Base-by-base conservation (phyloP, 2,797 vertebrate species). In the Columba guinea region DNA sequence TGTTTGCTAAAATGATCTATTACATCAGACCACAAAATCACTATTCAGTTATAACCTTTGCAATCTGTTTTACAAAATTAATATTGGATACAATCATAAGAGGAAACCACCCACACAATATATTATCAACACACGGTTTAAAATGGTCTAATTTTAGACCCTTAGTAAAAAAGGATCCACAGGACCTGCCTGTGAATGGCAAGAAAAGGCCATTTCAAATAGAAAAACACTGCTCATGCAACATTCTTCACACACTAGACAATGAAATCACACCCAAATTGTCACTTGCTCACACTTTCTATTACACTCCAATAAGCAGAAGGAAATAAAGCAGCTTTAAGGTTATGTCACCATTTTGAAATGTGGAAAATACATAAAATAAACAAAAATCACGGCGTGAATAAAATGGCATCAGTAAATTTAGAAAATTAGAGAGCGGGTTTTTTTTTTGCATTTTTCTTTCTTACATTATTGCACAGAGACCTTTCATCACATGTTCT, bases 401-500 rank as follows among this genome's bases (percentile, higher is more conserved):
- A 96, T 96, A 97, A 91, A 97, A 97, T 65, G 87, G 96, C 91
- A 94, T 96, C 87, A 91, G 90, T 96, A 97, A 97, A 93, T 93
- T 90, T 87, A 96, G 92, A 90, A 96, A 95, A 96, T 91, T 89
- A 95, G 89, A 97, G 93, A 97, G 95, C 82, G 96, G 95, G 48
- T 78, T 92, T 90, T 85, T 94, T 88, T 94, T 87, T 64, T 64
- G 44, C 1, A 9, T 75, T 92, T 84, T 95, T 58, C 89, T 97
- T 97, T 97, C 94, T 95, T 96, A 97, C 79, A 94, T 98, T 99
- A 99, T 99, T 99, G 99, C 99, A 99, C 99, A 98, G 98, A 98
- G 97, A 98, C 98, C 98, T 96, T 97, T 98, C 95, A 98, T 98
- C 98, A 98, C 98, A 98, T 97, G 97, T 98, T 98, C 97, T 98